These are phyloP conservation scores for Battus philenor DNA, from an alignment of 1,140 invertebrate species.

Conservation along the genomic window DNA sequence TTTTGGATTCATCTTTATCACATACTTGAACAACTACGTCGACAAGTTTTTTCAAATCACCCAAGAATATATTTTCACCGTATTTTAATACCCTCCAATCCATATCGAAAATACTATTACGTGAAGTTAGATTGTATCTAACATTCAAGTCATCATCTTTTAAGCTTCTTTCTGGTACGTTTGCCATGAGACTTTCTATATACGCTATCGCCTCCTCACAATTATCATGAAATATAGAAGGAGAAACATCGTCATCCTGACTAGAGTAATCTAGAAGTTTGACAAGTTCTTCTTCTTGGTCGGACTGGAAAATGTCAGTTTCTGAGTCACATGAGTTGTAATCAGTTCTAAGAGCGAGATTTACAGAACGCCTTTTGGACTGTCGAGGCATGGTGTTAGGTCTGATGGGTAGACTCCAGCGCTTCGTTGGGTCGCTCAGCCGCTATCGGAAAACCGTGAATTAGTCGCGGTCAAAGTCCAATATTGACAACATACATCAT, in stretches of 20 bases:
- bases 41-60: conserved; percentile 62
- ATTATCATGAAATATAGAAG: conserved; percentile 62
- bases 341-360: conserved; percentile 31
- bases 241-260: conserved; percentile 70
- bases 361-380: conserved; percentile 41
- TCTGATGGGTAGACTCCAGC: conserved; percentile 68
- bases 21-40: conserved; percentile 45
- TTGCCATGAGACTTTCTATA: conserved; percentile 51
- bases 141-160: conserved; percentile 52
- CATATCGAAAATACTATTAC: conserved; percentile 63
- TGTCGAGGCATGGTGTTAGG: conserved; percentile 41
- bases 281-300: conserved; percentile 88
- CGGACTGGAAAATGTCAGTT: conserved; percentile 86
- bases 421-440: conserved; percentile 53
- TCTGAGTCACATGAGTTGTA: conserved; percentile 79
- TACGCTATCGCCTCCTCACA: conserved; percentile 61
- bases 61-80: conserved; percentile 66
- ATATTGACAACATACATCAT: conserved; percentile 46
- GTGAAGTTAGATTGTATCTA: conserved; percentile 54
- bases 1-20: conserved; percentile 44
- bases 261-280: conserved; percentile 76
- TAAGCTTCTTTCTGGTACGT: conserved; percentile 25
- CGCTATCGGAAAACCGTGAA: conserved; percentile 48
- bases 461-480: conserved; percentile 45
- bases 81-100: conserved; percentile 71